A percentile compares a stretch with the other conserved stretches of the same genome.
Conservation (phyloP, 2,888 invertebrate species). For the Danaus chrysippus region DNA sequence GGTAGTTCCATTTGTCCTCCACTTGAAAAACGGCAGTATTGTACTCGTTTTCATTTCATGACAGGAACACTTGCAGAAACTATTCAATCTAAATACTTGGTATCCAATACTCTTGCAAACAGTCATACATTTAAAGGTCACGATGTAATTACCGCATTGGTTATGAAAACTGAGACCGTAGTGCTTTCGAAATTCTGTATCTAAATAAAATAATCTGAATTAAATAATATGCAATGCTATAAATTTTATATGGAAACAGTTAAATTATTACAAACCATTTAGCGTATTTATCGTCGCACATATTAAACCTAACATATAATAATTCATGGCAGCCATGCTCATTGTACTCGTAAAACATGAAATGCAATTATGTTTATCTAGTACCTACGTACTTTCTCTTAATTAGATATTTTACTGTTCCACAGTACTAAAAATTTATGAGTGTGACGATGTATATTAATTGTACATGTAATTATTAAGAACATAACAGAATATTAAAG, state of each 20-base stretch:
- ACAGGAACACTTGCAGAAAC: slow-evolving; percentile 55
- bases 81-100: slow-evolving; percentile 50
- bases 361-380: slow-evolving; percentile 22
- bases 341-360: slow-evolving; percentile 28
- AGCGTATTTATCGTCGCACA: slow-evolving; percentile 33
- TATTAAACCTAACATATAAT: slow-evolving; percentile 35
- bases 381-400: slow-evolving; percentile 10
- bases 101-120: slow-evolving; percentile 60
- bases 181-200: slow-evolving; percentile 46
- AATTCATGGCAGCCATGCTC: slow-evolving; percentile 33
- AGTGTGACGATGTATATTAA: slow-evolving; percentile 7
- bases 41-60: slow-evolving; percentile 53
- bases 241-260: slow-evolving; percentile 9
- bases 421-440: slow-evolving; percentile 19
- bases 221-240: neutral
- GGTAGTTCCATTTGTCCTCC: slow-evolving; percentile 57
- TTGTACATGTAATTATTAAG: slow-evolving; percentile 8
- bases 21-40: slow-evolving; percentile 54
- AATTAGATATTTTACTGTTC: slow-evolving; percentile 25
- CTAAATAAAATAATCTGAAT: slow-evolving; percentile 31
- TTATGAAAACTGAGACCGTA: slow-evolving; percentile 54
- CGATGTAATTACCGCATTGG: slow-evolving; percentile 46
- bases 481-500: slow-evolving; percentile 2
- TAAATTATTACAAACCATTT: slow-evolving; percentile 32
- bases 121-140: slow-evolving; percentile 59